phyloP scores from a whole-genome alignment of 1,140 invertebrate species.

The Drosophila ironensis region DNA sequence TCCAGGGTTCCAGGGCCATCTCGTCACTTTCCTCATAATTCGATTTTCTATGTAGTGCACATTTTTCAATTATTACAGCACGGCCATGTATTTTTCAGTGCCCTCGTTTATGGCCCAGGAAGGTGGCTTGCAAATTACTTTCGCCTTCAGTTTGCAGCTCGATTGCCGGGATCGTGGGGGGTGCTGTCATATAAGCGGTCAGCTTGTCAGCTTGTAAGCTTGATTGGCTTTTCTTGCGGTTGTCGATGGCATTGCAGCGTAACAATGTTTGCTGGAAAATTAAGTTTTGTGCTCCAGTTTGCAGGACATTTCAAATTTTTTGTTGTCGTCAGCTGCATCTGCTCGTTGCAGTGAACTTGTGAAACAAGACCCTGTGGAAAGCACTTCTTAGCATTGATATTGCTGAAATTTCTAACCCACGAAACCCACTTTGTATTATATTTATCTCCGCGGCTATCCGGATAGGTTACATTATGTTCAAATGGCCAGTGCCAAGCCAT shows the following conservation, averaged over 20 bases:
- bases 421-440: too few relatives aligned
- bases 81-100: conserved; percentile 31
- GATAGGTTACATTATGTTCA: conserved; percentile 9
- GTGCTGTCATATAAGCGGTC: conserved; percentile 28
- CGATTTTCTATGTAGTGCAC: conserved; percentile 65
- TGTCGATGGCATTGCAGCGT: conserved; percentile 49
- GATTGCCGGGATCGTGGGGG: neutral
- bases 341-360: conserved; percentile 39
- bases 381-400: too few relatives aligned
- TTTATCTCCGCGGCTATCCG: conserved; percentile 12
- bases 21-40: conserved; percentile 68
- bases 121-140: conserved; percentile 69
- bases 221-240: conserved; percentile 68
- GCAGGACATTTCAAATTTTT: conserved; percentile 34
- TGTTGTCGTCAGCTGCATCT: neutral
- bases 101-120: conserved; percentile 20
- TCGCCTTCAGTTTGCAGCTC: conserved; percentile 49
- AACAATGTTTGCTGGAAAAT: conserved; percentile 53
- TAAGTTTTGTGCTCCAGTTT: conserved; percentile 67
- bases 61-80: conserved; percentile 74
- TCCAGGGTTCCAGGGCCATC: conserved; percentile 44
- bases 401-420: too few relatives aligned
- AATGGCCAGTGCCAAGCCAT: conserved; percentile 31
- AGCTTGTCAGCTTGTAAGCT: conserved; percentile 63
- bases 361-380: too few relatives aligned